Conservation (phyloP, 2,797 vertebrate genomes). For the Crocidura indochinensis region DNA sequence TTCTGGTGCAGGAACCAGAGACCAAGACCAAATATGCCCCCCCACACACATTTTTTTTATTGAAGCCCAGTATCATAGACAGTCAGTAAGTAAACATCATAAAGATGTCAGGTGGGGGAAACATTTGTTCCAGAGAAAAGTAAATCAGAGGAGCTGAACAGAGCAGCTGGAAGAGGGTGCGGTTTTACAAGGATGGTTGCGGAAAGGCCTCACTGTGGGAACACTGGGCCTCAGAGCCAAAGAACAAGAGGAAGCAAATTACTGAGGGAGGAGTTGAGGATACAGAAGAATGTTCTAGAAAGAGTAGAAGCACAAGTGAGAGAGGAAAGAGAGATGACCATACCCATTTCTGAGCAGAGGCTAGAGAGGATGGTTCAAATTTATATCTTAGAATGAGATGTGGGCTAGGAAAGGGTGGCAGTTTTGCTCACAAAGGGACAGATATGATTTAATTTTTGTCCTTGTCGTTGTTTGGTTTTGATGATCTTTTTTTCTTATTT, state of each 20-base stretch:
- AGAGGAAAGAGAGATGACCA: background rate
- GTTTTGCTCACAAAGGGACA: too few relatives aligned
- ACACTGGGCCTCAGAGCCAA: too few relatives aligned
- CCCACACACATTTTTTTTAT: background rate
- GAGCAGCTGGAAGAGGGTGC: background rate
- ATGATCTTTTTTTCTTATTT: too few relatives aligned
- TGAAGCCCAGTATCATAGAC: background rate
- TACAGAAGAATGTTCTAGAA: background rate
- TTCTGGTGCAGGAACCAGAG: background rate
- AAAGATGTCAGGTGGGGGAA: background rate
- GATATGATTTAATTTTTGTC: too few relatives aligned
- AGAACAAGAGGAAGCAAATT: too few relatives aligned
- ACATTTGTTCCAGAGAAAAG: background rate
- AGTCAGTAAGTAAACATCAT: background rate
- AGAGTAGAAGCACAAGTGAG: background rate
- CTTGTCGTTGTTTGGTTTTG: too few relatives aligned
- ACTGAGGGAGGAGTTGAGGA: too few relatives aligned
- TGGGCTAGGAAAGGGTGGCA: too few relatives aligned
- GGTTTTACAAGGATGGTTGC: background rate
- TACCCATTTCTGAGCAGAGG: background rate
- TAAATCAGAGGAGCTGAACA: background rate
- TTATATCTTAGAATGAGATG: background rate
- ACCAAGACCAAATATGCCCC: background rate
- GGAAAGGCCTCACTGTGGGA: too few relatives aligned
- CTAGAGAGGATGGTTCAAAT: too few relatives aligned